Percentiles rank a stretch among this genome's conserved stretches.
These are phyloP conservation scores for Leucoma salicis DNA, from an alignment of 2,888 invertebrate genomes.

Conservation along the genomic window DNA sequence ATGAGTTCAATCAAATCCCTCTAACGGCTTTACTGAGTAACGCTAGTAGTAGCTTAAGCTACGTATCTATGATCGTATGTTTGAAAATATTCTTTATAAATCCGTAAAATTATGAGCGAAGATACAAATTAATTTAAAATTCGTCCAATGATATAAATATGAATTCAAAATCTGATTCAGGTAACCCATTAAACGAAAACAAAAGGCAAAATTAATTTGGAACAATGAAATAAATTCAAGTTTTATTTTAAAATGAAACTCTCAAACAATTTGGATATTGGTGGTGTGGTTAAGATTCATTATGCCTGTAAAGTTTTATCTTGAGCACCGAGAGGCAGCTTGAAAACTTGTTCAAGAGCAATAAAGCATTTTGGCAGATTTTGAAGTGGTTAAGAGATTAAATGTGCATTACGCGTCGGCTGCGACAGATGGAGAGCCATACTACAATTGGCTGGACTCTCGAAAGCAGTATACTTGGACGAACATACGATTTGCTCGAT, in stretches of 20 bases:
- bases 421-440: constrained; percentile 56
- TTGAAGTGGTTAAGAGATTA: constrained; percentile 72
- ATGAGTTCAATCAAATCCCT: constrained; percentile 54
- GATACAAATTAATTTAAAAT: no score
- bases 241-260: constrained; percentile 75
- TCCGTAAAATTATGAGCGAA: no score
- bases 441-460: constrained; percentile 22
- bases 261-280: constrained; percentile 74
- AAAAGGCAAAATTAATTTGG: constrained; percentile 70
- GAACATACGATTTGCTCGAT: constrained; percentile 29
- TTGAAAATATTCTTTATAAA: no score
- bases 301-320: constrained; percentile 80
- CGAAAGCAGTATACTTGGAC: constrained; percentile 32
- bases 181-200: constrained; percentile 69
- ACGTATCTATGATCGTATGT: no score
- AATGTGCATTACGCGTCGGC: constrained; percentile 71
- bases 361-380: constrained; percentile 81
- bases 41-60: no score
- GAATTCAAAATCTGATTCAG: constrained; percentile 54
- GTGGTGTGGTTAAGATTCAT: constrained; percentile 78
- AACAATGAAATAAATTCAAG: constrained; percentile 64
- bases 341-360: constrained; percentile 68
- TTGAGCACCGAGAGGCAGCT: constrained; percentile 56
- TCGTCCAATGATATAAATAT: no score
- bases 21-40: constrained; percentile 50